These are phyloP conservation scores for Phocides pigmalion DNA, from an alignment of 1,140 invertebrate genomes.

Conservation along the genomic window DNA sequence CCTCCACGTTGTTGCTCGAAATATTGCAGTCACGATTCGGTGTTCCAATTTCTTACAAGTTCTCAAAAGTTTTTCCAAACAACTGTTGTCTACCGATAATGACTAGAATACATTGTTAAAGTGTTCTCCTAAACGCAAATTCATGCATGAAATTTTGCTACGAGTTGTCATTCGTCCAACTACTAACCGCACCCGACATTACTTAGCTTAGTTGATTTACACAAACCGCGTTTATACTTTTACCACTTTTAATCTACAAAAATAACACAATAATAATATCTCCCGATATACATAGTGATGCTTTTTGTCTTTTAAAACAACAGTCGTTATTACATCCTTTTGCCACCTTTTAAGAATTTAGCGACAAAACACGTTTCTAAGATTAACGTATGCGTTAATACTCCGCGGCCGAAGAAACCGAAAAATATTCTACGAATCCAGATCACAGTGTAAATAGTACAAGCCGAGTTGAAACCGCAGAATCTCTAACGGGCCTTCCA, in stretches of 20 bases:
- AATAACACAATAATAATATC: background rate
- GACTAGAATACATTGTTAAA: too few species aligned
- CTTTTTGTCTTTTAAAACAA: background rate
- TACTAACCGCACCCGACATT: too few species aligned
- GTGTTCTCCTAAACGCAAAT: too few species aligned
- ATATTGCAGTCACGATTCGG: too few species aligned
- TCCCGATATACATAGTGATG: background rate
- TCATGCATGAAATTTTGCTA: too few species aligned
- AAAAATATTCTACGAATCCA: conserved; percentile 69
- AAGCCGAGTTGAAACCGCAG: conserved; percentile 68
- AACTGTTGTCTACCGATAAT: too few species aligned
- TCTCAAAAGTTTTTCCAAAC: too few species aligned
- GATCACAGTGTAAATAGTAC: conserved; percentile 69
- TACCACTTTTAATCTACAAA: background rate
- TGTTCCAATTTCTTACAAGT: too few species aligned
- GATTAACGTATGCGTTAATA: conserved; percentile 56
- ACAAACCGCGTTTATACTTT: too few species aligned
- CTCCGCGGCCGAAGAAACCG: conserved; percentile 67
- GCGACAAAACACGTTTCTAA: conserved; percentile 55
- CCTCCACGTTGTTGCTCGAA: too few species aligned
- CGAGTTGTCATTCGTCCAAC: too few species aligned
- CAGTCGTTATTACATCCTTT: background rate
- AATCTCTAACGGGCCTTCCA: conserved; percentile 75
- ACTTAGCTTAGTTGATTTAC: too few species aligned
- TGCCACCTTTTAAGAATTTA: conserved; percentile 38